phyloP scores from a whole-genome alignment of 2,797 vertebrate species.

The Gila robusta region DNA sequence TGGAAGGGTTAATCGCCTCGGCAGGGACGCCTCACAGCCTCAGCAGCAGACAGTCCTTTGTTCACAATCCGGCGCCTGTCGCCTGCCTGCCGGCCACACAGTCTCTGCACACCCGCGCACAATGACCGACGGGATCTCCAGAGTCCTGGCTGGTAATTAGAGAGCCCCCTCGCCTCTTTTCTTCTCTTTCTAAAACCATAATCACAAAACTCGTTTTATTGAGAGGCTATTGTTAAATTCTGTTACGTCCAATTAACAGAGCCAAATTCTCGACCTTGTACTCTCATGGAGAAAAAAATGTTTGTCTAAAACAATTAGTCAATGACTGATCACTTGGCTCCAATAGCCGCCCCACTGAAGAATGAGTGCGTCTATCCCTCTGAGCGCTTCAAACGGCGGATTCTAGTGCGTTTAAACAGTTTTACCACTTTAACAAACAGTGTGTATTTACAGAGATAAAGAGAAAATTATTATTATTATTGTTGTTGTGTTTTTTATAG shows the following conservation, averaged over 20 bases:
- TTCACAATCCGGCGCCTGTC: conserved; percentile 68
- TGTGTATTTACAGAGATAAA: neutral
- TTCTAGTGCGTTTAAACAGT: neutral
- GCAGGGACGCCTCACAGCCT: conserved; percentile 58
- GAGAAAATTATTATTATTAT: neutral
- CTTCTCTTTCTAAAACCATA: conserved; percentile 35
- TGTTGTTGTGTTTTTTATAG: neutral
- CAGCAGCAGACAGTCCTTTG: conserved; percentile 68
- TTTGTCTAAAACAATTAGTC: conserved; percentile 64
- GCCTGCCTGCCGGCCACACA: conserved; percentile 54
- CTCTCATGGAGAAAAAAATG: conserved; percentile 53
- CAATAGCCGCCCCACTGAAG: conserved; percentile 9
- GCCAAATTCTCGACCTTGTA: conserved; percentile 54
- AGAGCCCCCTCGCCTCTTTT: conserved; percentile 36
- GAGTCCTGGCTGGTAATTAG: conserved; percentile 60
- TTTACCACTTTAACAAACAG: neutral
- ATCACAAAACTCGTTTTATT: conserved; percentile 60
- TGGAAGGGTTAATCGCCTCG: conserved; percentile 64
- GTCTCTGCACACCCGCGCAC: conserved; percentile 57
- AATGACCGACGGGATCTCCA: conserved; percentile 49
- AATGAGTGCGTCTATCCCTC: conserved; percentile 25
- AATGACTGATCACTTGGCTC: conserved; percentile 57
- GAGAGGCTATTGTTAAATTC: conserved; percentile 59
- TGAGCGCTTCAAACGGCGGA: neutral
- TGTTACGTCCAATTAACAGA: conserved; percentile 66